These are phyloP conservation scores for Pocota personata DNA, from an alignment of 2,888 invertebrate genomes.

Conservation along the genomic window DNA sequence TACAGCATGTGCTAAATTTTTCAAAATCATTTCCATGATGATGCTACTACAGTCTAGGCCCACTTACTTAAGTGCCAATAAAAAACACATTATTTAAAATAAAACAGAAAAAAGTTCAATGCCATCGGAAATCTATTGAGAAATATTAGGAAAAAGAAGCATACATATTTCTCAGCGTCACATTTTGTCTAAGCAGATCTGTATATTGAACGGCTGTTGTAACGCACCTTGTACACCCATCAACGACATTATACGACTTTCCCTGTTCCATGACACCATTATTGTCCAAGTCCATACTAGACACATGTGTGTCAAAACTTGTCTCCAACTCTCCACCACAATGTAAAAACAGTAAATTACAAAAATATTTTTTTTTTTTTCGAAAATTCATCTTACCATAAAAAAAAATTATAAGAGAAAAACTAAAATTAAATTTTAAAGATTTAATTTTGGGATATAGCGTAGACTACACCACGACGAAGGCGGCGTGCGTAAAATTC, in stretches of 20 bases:
- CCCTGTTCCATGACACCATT: constrained; percentile 38
- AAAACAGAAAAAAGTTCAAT: constrained; percentile 38
- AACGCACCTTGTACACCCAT: constrained; percentile 1
- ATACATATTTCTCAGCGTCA: constrained; percentile 2
- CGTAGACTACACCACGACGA: constrained; percentile 28
- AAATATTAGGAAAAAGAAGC: neutral
- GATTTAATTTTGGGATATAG: constrained; percentile 55
- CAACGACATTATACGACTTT: neutral
- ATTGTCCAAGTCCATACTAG: constrained; percentile 18
- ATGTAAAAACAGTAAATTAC: constrained; percentile 46
- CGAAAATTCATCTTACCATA: neutral
- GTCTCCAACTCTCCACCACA: neutral
- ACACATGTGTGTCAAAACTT: constrained; percentile 39
- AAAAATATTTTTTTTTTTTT: too few species aligned
- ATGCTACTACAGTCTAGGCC: neutral
- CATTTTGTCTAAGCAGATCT: neutral
- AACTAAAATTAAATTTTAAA: constrained; percentile 57
- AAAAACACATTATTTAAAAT: neutral
- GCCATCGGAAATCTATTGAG: constrained; percentile 1
- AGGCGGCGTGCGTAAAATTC: constrained; percentile 53
- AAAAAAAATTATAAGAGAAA: constrained; percentile 34
- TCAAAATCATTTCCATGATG: neutral
- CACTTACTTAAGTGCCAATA: constrained; percentile 1
- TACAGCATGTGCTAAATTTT: neutral
- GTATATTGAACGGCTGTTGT: neutral